Percentiles rank a stretch among this genome's conserved stretches.
These are phyloP conservation scores for Hepsetus odoe DNA, from an alignment of 2,113 vertebrate genomes.

Conservation along the genomic window DNA sequence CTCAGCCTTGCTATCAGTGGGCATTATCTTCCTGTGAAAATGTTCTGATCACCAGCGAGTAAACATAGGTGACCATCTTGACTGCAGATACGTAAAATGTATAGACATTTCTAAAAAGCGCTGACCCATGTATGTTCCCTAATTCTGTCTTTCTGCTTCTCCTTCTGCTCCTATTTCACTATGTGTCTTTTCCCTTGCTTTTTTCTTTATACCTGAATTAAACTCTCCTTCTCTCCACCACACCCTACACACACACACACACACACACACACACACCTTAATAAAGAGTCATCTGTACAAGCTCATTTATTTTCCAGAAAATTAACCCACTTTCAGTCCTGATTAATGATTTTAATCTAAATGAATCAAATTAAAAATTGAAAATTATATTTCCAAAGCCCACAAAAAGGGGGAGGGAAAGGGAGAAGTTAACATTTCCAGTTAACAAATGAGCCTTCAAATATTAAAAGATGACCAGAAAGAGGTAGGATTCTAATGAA, in stretches of 20 bases:
- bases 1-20: constrained; percentile 37
- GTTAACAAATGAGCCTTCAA: constrained; percentile 99
- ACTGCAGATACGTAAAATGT: no score
- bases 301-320: constrained; percentile 99
- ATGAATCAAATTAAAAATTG: constrained; percentile 99
- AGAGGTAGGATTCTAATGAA: constrained; percentile 81
- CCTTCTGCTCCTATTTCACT: no score
- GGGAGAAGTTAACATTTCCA: constrained; percentile 86
- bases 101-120: no score
- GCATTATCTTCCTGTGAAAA: constrained; percentile 57
- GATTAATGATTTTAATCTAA: constrained; percentile 99
- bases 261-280: constrained; percentile 86
- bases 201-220: constrained; percentile 38
- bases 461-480: constrained; percentile 92
- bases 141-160: no score
- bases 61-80: constrained; percentile 55
- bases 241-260: constrained; percentile 73
- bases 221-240: constrained; percentile 14
- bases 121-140: neutral
- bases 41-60: constrained; percentile 55
- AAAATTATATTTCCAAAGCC: constrained; percentile 99
- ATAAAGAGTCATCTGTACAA: constrained; percentile 95
- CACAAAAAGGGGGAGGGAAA: constrained; percentile 86
- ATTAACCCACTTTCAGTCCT: constrained; percentile 99
- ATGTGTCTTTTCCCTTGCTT: constrained; percentile 1